Evolutionary conservation across 2,797 vertebrate species (phyloP), one percentile per base, ranked within the genome.

Genomic region (Sarcoramphus papa): DNA sequence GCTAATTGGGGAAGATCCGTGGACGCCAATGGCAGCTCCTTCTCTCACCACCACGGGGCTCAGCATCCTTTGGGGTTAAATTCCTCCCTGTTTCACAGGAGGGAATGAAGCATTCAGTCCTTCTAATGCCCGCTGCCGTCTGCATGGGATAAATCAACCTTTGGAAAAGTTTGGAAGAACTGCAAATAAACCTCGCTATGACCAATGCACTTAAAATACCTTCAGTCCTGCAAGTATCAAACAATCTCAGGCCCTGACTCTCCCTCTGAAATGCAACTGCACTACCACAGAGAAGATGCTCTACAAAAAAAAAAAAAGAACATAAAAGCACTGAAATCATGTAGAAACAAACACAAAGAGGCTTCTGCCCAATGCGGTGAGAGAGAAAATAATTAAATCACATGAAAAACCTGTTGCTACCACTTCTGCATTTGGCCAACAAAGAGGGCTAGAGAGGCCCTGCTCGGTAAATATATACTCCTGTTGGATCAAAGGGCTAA

Each of bases 341-440:
- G 57, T 72, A 91, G 92, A 62, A 92, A 82, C 87, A 96, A 95
- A 97, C 74, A 94, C 80, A 95, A 91, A 93, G 93, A 97, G 53
- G 81, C 56, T 94, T 91, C 94, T 83, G 82, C 84, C 88, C 92
- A 93, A 75, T 62, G 86, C 0, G 3, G 73, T 83, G 72, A 87
- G 86, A 93, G 57, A 89, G 76, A 96, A 92, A 92, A 95, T 0
- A 0, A 96, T 95, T 95, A 92, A 95, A 94, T 82, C 0, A 0
- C 94, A 94, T 62, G 92, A 95, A 97, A 97, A 97, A 95, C 90
- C 86, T 92, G 93, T 96, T 95, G 92, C 88, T 97, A 91, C 95
- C 7, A 5, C 84, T 95, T 85, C 92, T 95, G 54, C 84, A 63
- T 92, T 88, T 89, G 94, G 83, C 90, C 97, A 88, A 80, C 78